These are phyloP conservation scores for Rhynchophorus ferrugineus DNA, from an alignment of 1,140 invertebrate species.

Conservation along the genomic window DNA sequence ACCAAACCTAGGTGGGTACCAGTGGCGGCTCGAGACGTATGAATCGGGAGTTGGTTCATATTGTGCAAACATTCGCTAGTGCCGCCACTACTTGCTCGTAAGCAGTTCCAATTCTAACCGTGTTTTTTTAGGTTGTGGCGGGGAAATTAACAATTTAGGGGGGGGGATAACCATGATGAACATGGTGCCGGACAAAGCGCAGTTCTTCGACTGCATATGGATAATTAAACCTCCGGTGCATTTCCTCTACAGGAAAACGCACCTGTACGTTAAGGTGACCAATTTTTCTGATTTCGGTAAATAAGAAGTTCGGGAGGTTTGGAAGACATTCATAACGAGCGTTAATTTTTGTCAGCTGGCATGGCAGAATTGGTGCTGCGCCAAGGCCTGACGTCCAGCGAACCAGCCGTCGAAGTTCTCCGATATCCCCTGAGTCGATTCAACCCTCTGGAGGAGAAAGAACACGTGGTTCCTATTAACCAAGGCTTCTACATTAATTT, in stretches of 20 bases:
- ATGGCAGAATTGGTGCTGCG: conserved; percentile 54
- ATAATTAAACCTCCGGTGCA: conserved; percentile 58
- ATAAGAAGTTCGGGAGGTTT: conserved; percentile 14
- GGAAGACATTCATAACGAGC: background rate
- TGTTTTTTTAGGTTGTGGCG: conserved; percentile 56
- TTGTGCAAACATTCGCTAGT: too few species aligned
- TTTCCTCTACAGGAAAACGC: conserved; percentile 60
- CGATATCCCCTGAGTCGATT: conserved; percentile 44
- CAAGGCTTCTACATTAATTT: conserved; percentile 64
- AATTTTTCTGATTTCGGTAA: conserved; percentile 60
- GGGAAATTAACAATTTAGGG: conserved; percentile 63
- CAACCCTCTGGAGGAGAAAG: conserved; percentile 45
- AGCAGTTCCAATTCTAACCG: too few species aligned
- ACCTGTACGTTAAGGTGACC: conserved; percentile 59
- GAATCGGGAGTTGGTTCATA: too few species aligned
- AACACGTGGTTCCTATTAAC: conserved; percentile 53
- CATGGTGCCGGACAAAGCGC: conserved; percentile 55
- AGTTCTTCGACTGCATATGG: conserved; percentile 67
- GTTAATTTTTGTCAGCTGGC: conserved; percentile 39
- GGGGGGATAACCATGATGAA: conserved; percentile 74
- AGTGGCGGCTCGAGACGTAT: too few species aligned
- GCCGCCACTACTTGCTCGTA: too few species aligned
- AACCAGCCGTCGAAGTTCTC: conserved; percentile 52
- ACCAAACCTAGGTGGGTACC: conserved; percentile 47
- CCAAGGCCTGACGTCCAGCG: conserved; percentile 60